Conservation (phyloP, 2,888 invertebrate genomes). For the Drosophila vallismaia region DNA sequence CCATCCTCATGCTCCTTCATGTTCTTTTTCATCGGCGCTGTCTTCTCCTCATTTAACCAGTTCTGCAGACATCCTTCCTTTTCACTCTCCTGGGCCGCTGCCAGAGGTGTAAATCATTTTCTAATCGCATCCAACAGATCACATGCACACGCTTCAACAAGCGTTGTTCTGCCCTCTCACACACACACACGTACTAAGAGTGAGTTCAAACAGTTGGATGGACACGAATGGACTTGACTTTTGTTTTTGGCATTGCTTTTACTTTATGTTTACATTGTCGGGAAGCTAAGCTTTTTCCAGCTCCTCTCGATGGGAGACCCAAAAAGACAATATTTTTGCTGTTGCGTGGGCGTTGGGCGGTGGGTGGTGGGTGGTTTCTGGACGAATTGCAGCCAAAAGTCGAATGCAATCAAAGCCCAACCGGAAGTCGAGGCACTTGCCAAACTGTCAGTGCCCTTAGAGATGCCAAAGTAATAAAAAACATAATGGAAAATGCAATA, state of each 20-base stretch:
- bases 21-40: neutral
- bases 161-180: neutral
- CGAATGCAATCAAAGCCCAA: constrained; percentile 57
- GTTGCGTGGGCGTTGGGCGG: constrained; percentile 18
- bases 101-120: constrained; percentile 73
- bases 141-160: constrained; percentile 49
- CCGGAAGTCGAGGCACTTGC: constrained; percentile 38
- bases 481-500: neutral
- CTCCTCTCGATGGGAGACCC: constrained; percentile 4
- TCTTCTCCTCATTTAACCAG: constrained; percentile 19
- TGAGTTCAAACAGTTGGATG: constrained; percentile 17
- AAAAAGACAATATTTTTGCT: constrained; percentile 50
- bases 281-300: constrained; percentile 19
- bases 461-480: constrained; percentile 8
- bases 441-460: constrained; percentile 33
- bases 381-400: constrained; percentile 51
- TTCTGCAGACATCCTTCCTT: constrained; percentile 20
- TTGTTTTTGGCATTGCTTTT: constrained; percentile 63
- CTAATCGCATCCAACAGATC: constrained; percentile 71
- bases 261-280: constrained; percentile 29
- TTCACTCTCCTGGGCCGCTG: constrained; percentile 26
- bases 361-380: constrained; percentile 8
- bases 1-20: too few relatives aligned
- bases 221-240: constrained; percentile 53
- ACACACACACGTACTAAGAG: neutral